Conservation (phyloP, 2,113 vertebrate species). For the Sakesphorus luctuosus region DNA sequence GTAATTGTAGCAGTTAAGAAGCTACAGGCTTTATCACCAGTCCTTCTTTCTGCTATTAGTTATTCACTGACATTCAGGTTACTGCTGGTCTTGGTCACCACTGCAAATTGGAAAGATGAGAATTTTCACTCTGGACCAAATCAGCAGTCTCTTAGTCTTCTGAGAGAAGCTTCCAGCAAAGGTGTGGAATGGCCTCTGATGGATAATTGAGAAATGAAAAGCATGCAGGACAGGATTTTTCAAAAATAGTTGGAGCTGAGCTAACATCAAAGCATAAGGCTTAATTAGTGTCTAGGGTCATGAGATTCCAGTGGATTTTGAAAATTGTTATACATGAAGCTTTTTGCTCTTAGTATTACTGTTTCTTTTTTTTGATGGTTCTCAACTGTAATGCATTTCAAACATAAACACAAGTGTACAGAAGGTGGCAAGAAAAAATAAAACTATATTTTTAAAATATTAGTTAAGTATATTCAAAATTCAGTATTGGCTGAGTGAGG, state of each 20-base stretch:
- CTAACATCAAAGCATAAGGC: background rate
- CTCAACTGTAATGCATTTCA: background rate
- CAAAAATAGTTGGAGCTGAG: background rate
- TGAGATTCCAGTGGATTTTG: background rate
- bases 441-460: background rate
- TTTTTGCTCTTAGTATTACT: background rate
- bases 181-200: background rate
- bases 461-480: background rate
- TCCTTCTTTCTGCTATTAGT: background rate
- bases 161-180: background rate
- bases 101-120: background rate
- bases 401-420: background rate
- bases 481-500: background rate
- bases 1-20: background rate
- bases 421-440: background rate
- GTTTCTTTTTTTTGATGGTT: conserved; percentile 31
- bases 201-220: background rate
- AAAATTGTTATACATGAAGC: background rate
- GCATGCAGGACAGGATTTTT: background rate
- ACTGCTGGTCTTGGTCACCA: background rate
- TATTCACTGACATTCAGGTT: background rate
- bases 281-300: background rate
- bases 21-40: background rate
- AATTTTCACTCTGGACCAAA: background rate
- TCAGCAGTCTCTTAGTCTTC: background rate